Conservation (phyloP, 2,888 invertebrate genomes). For the Ectobius pallidus region DNA sequence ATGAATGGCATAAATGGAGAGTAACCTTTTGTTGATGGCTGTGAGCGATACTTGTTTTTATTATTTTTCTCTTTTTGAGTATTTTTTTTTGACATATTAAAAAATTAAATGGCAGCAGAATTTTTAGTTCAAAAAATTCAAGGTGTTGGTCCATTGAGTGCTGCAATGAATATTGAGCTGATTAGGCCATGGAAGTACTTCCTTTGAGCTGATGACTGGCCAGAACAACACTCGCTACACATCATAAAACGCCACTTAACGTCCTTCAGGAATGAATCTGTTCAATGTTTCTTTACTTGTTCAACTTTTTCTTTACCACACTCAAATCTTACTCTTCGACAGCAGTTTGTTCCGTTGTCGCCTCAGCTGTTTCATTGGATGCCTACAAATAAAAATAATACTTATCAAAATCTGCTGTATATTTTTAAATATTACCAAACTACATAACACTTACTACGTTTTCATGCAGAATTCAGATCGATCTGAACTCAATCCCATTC, state of each 20-base stretch:
- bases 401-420: too few species aligned
- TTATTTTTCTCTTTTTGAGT: conserved; percentile 8
- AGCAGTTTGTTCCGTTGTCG: not conserved
- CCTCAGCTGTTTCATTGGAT: conserved; percentile 10
- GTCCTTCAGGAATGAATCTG: conserved; percentile 18
- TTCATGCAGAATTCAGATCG: too few species aligned
- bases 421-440: too few species aligned
- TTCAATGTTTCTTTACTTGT: conserved; percentile 12
- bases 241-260: not conserved
- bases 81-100: conserved; percentile 26
- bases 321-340: conserved; percentile 26
- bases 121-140: conserved; percentile 2
- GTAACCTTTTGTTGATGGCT: conserved; percentile 12
- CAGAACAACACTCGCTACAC: conserved; percentile 24
- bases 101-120: conserved; percentile 26
- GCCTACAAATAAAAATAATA: conserved; percentile 8
- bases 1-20: not conserved
- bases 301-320: conserved; percentile 16
- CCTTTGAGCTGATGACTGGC: conserved; percentile 24
- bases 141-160: conserved; percentile 20
- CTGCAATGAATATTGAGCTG: conserved; percentile 23
- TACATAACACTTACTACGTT: too few species aligned
- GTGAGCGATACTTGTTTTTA: not conserved
- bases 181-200: conserved; percentile 25
- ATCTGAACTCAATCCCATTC: too few species aligned